These are phyloP conservation scores for Smittia aterrima DNA, from an alignment of 2,888 invertebrate genomes.

Conservation along the genomic window DNA sequence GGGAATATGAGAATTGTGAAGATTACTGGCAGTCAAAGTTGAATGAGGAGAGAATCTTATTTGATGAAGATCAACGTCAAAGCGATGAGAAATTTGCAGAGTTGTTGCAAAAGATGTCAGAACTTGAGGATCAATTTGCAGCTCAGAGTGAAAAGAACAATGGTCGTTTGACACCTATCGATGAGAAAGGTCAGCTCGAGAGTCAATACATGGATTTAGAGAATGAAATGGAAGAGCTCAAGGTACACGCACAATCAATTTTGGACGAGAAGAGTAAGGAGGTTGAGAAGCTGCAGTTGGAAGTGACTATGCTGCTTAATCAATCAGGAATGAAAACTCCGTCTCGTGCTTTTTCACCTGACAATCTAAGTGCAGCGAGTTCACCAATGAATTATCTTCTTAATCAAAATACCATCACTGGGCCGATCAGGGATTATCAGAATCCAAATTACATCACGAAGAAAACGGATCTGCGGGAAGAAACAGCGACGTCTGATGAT, in stretches of 20 bases:
- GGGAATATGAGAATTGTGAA: conserved; percentile 80
- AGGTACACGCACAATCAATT: conserved; percentile 56
- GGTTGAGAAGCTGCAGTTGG: conserved; percentile 57
- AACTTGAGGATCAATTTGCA: conserved; percentile 74
- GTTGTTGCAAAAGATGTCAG: conserved; percentile 70
- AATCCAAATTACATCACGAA: conserved; percentile 46
- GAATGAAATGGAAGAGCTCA: conserved; percentile 64
- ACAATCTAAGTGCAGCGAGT: conserved; percentile 51
- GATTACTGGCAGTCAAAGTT: conserved; percentile 82
- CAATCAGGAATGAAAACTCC: conserved; percentile 34
- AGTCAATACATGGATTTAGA: conserved; percentile 70
- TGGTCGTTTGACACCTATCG: conserved; percentile 69
- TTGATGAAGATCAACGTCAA: conserved; percentile 71
- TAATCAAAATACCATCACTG: conserved; percentile 54
- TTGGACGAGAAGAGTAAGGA: conserved; percentile 59
- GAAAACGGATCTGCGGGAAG: not conserved
- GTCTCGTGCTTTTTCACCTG: conserved; percentile 40
- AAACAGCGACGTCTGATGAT: not conserved
- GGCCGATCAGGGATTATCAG: conserved; percentile 49
- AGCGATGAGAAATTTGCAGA: conserved; percentile 75
- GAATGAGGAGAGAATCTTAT: conserved; percentile 71
- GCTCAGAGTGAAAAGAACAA: conserved; percentile 55
- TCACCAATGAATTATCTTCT: conserved; percentile 56
- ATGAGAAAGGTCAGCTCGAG: conserved; percentile 70
- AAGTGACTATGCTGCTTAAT: conserved; percentile 54